These are phyloP conservation scores for Epinotia ramella DNA, from an alignment of 2,888 invertebrate species.

Conservation along the genomic window DNA sequence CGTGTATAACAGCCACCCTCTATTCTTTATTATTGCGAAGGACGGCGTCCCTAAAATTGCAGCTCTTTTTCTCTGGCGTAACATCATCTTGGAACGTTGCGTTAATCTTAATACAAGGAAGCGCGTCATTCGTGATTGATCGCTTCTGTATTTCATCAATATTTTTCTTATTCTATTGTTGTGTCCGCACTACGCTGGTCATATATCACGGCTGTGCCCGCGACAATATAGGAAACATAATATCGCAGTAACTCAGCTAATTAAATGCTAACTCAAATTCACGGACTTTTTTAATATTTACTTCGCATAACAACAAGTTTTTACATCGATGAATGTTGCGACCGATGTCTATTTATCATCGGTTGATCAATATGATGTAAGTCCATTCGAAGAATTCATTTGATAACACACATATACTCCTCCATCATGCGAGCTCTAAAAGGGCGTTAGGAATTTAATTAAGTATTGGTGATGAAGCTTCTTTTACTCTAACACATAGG, in stretches of 20 bases:
- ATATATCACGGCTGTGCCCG: slow-evolving; percentile 61
- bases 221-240: not conserved
- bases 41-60: not conserved
- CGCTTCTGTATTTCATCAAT: slow-evolving; percentile 60
- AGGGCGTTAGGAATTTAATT: no score
- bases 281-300: no score
- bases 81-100: slow-evolving; percentile 4
- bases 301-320: no score
- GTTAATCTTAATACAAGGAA: slow-evolving; percentile 21
- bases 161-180: slow-evolving; percentile 71
- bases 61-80: not conserved
- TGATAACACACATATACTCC: no score
- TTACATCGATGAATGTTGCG: not conserved
- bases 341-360: not conserved
- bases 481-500: no score
- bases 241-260: slow-evolving; percentile 13
- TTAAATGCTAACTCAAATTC: not conserved
- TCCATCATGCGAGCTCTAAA: no score
- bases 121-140: slow-evolving; percentile 55
- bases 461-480: no score
- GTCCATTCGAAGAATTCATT: no score
- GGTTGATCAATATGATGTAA: not conserved
- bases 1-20: no score
- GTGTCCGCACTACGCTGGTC: slow-evolving; percentile 49
- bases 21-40: not conserved